phyloP scores from a whole-genome alignment of 2,888 invertebrate species.

The Pterobdella sp. region DNA sequence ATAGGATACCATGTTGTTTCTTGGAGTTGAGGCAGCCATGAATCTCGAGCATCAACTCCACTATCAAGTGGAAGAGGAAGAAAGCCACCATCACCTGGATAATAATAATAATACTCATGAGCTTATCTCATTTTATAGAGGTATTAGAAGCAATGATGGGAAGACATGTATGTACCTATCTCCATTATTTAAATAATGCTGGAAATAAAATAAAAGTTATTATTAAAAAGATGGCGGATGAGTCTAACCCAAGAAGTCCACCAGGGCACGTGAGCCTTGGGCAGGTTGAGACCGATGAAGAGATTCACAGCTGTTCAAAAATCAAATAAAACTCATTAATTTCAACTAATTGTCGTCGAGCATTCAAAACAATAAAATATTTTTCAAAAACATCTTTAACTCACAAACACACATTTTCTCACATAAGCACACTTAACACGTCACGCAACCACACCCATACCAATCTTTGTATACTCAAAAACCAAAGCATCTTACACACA shows the following conservation, averaged over 20 bases:
- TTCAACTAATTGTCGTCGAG: too few species aligned
- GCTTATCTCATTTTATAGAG: too few species aligned
- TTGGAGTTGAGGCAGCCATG: constrained; percentile 51
- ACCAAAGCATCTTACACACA: background rate
- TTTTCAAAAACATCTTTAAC: background rate
- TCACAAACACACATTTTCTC: background rate
- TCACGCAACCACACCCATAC: background rate
- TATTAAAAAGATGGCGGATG: background rate
- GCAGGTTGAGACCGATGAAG: constrained; percentile 78
- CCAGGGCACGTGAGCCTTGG: constrained; percentile 74
- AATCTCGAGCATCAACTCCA: constrained; percentile 66
- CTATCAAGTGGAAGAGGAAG: constrained; percentile 77
- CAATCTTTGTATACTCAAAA: background rate
- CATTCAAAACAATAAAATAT: too few species aligned
- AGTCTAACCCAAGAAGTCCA: constrained; percentile 71
- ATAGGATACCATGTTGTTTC: constrained; percentile 46
- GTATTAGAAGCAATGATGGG: too few species aligned
- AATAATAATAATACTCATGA: background rate
- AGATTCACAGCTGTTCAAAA: constrained; percentile 72
- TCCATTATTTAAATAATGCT: background rate
- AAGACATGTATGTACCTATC: background rate
- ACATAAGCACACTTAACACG: background rate
- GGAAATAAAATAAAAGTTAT: background rate
- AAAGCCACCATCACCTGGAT: constrained; percentile 63
- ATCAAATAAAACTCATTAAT: too few species aligned